Conservation (phyloP, 2,888 invertebrate species). For the Strigamia crassipes region DNA sequence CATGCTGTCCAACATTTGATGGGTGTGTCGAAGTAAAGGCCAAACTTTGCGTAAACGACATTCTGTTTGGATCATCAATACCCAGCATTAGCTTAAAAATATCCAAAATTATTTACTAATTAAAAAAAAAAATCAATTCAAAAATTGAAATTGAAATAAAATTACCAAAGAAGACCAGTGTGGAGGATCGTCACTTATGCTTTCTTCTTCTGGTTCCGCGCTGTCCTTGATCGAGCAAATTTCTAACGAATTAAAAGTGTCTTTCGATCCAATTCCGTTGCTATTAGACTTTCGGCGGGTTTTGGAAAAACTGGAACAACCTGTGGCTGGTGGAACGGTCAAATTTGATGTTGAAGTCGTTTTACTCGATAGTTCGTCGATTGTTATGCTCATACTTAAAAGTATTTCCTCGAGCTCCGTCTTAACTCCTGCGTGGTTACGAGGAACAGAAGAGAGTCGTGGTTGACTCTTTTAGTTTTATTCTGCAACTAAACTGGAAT, state of each 20-base stretch:
- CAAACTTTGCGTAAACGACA: constrained; percentile 26
- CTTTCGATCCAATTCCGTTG: not conserved
- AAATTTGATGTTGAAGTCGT: not conserved
- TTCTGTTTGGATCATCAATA: constrained; percentile 25
- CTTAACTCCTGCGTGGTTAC: not conserved
- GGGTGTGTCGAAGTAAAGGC: not conserved
- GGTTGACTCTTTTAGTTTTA: not conserved
- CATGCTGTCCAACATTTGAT: not conserved
- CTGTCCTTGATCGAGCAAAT: not conserved
- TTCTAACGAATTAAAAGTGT: not conserved
- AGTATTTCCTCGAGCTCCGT: not conserved
- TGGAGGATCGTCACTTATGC: not conserved
- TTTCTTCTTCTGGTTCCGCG: not conserved
- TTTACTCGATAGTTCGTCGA: not conserved
- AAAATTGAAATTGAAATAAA: not conserved
- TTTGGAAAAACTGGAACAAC: not conserved
- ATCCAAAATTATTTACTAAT: not conserved
- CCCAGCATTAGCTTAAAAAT: not conserved
- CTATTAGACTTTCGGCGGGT: not conserved
- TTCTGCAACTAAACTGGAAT: not conserved
- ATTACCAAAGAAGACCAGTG: not conserved
- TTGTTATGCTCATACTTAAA: not conserved
- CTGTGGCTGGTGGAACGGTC: not conserved
- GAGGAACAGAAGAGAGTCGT: not conserved
- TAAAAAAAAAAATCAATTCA: not conserved